Base-by-base conservation (phyloP, 2,113 vertebrate genomes). In the Bettongia penicillata region DNA sequence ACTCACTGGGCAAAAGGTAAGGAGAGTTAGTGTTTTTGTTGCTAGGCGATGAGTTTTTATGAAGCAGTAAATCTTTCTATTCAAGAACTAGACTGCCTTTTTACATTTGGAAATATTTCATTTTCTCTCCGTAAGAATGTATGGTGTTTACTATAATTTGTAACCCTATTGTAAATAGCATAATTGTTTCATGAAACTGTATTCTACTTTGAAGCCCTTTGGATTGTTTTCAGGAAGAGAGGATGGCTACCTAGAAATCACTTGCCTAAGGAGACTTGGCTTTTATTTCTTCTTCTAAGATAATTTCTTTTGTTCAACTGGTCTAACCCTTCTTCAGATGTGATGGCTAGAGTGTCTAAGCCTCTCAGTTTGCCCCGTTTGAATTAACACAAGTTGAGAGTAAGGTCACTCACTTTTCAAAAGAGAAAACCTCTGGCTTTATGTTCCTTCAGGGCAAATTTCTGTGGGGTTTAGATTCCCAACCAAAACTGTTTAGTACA, bases 1-100 rank as follows among this genome's bases (percentile, higher is more conserved):
- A 0, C 24, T 0, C 52, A 51, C 91, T 50, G 89, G 90, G 61
- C 14, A 92, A 77, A 95, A 96, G 95, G 91, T 94, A 95, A 90
- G 91, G 90, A 68, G 96, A 91, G 93, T 92, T 47, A 55, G 91
- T 97, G 95, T 96, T 97, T 93, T 95, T 57, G 96, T 97, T 97
- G 96, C 97, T 93, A 97, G 95, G 97, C 90, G 8, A 93, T 0
- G n/a, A 91, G 92, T 61, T 90, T 96, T 93, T 92, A 92, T 90
- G 92, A 92, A 95, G 93, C 94, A 97, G 97, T 95, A 96, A 51
- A 93, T 89, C 90, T 84, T 90, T 97, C 90, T 89, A 95, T 51
- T 90, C 0, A 93, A 95, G 94, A 93, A 52, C 68, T 1, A 28
- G 91, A 91, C 61, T 47, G 48, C 51, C n/a, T 53, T 93, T 94